Conservation (phyloP, 2,113 vertebrate species). For the Eretmochelys imbricata region DNA sequence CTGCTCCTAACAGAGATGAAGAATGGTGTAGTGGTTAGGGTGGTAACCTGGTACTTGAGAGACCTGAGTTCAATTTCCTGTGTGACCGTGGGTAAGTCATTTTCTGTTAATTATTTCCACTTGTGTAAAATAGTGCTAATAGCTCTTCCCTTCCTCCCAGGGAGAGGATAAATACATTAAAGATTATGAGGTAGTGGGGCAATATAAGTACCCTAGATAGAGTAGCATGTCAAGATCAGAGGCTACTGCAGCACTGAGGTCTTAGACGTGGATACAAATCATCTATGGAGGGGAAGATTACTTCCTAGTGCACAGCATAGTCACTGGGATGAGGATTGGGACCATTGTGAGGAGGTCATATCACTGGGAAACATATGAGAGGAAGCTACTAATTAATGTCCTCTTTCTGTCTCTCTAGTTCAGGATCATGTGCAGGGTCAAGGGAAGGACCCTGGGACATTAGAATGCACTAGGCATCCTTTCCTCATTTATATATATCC, state of each 20-base stretch:
- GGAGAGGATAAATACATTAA: background rate
- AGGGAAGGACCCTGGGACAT: background rate
- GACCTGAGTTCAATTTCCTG: background rate
- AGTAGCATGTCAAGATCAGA: background rate
- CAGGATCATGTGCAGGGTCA: background rate
- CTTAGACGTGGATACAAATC: background rate
- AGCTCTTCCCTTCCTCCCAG: background rate
- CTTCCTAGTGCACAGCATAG: background rate
- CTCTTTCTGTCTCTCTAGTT: background rate
- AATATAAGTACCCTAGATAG: background rate
- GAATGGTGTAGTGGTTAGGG: fast-evolving
- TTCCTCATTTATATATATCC: background rate
- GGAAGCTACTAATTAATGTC: background rate
- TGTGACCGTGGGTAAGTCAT: background rate
- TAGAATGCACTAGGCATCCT: background rate
- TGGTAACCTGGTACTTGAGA: fast-evolving
- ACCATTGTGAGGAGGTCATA: background rate
- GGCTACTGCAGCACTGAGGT: background rate
- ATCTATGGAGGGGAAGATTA: background rate
- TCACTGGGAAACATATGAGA: slow-evolving; percentile 11
- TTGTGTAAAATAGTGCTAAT: background rate
- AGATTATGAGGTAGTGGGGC: background rate
- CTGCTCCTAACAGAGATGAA: background rate
- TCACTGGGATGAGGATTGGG: background rate
- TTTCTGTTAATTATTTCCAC: background rate